phyloP scores from a whole-genome alignment of 2,888 invertebrate genomes.

The Drosophila picticornis region DNA sequence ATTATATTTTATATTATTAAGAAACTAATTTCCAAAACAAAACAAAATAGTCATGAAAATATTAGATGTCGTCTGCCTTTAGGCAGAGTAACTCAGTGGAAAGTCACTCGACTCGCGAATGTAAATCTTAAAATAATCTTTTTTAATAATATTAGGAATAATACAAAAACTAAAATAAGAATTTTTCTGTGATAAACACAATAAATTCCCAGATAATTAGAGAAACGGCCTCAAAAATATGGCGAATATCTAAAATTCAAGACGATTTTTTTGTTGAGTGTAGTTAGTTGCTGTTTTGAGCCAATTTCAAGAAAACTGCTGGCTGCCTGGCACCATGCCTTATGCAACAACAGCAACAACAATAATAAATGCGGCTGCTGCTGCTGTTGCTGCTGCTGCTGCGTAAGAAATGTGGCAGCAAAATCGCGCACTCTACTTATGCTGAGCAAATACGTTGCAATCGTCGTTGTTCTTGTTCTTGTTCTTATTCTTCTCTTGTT shows the following conservation, averaged over 20 bases:
- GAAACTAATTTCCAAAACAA: background rate
- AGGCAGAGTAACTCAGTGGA: too few species aligned
- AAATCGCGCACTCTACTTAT: constrained; percentile 66
- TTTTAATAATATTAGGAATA: background rate
- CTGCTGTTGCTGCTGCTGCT: constrained; percentile 13
- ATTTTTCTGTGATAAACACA: background rate
- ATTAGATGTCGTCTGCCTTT: too few species aligned
- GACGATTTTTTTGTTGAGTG: background rate
- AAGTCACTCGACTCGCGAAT: too few species aligned
- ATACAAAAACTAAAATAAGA: background rate
- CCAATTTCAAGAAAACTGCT: constrained; percentile 72
- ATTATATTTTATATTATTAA: background rate
- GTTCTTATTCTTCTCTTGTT: constrained; percentile 37
- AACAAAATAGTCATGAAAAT: background rate
- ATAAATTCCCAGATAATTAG: background rate
- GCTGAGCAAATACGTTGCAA: constrained; percentile 66
- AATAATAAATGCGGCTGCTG: constrained; percentile 23
- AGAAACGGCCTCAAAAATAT: background rate
- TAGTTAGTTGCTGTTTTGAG: constrained; percentile 13
- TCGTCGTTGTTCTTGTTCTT: constrained; percentile 41
- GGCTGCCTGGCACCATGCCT: constrained; percentile 28
- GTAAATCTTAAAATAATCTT: background rate
- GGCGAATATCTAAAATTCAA: background rate
- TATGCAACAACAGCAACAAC: constrained; percentile 45
- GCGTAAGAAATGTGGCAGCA: constrained; percentile 73